Evolutionary conservation across 2,888 invertebrate genomes (phyloP), one percentile per base, ranked within the genome.

Genomic region (Apodemia zela): DNA sequence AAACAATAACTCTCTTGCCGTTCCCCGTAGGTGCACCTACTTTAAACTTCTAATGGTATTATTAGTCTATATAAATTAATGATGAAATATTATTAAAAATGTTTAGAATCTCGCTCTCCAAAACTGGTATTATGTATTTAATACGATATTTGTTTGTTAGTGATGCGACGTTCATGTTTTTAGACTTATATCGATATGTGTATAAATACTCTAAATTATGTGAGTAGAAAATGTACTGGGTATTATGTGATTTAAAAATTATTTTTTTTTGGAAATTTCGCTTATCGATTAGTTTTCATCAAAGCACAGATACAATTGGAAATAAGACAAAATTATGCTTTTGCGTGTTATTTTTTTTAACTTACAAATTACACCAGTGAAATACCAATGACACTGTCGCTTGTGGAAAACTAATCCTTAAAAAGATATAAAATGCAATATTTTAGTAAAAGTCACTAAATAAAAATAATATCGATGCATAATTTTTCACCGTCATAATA

Each of bases 61-160:
- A 91, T 83, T 90, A 90, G 90, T 82, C 75, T 88, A 81, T 87
- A 86, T 87, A 71, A 66, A 71, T 65, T 65, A 84, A 77, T 83
- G 84, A 81, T 77, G 77, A 81, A 86, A 84, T 82, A 80, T 81
- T 80, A 85, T 84, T 81, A 85, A 42, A 77, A 87, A 84, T 82
- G 79, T 81, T 89, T 89, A 89, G 89, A 89, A 87, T 89, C 88
- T 89, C 87, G 80, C 86, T 88, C 87, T 87, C 81, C 79, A 85
- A 77, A 82, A 85, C 85, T 85, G 86, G 87, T 89, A 86, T 87
- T 84, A 84, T 81, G 82, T 85, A 83, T 82, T 73, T 79, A 84
- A 82, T 80, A 82, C 81, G 80, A 80, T 80, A 80, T 75, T 75
- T 76, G 76, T 82, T 84, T 81, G 82, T 83, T 83, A 84, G 82